Base-by-base conservation (phyloP, 2,797 vertebrate species). In the Hippopotamyrus pictus region DNA sequence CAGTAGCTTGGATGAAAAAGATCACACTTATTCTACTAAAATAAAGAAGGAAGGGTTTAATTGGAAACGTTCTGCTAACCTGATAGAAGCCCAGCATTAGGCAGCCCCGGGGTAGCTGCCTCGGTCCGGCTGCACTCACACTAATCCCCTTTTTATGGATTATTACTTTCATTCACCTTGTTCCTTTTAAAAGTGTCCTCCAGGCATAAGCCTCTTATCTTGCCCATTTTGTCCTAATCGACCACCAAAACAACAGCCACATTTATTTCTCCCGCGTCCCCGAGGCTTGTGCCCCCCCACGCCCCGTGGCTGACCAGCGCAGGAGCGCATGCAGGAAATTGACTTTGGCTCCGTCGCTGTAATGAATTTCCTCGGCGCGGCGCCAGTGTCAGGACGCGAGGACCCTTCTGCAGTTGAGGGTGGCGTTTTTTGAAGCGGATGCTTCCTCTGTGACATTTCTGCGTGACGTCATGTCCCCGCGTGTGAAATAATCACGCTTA, bases 131-230 rank as follows among this genome's bases (percentile, higher is more conserved):
- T 86, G 50, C 51, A 51, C 50, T 86, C 14, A 85, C 90, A 84
- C 22, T 73, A 65, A 89, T 89, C 53, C 87, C 82, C 6, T 25
- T n/a, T 7, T 86, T 57, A 86, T 86, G 84, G 48, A 25, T 90
- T 90, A 59, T 88, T 90, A 8, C 86, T 90, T 90, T 84, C n/a
- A 48, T 33, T 19, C 89, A 6, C 41, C 82, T 88, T 53, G 85
- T 90, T n/a, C 62, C 29, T 7, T 19, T 88, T 88, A 69, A 62
- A 91, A 90, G 91, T 91, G 91, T 88, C 92, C 91, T 94, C 92
- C 90, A 91, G 85, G 85, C 44, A 62, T 91, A 90, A 94, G 90
- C 87, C 88, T 91, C 90, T 90, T 90, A 89, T 86, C 51, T 54
- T n/a, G 54, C 33, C 69, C 86, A 90, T 3, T 86, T 90, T 89